Evolutionary conservation across 2,888 invertebrate genomes (phyloP).

Genomic region (Phaedon cochleariae): DNA sequence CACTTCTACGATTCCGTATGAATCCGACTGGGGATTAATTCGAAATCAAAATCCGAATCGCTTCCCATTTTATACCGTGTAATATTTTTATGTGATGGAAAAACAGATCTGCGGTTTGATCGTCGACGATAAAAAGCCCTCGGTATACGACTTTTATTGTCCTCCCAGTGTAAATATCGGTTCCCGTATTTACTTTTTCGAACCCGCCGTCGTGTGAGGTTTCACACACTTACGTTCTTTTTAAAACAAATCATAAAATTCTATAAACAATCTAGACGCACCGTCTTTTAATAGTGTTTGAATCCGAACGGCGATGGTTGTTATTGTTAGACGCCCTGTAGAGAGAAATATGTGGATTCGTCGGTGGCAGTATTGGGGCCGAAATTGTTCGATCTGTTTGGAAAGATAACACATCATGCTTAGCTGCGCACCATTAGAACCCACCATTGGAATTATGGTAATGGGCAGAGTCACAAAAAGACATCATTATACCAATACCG

Average conservation of each 20-base stretch:
- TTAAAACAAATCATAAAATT: constrained; percentile 62
- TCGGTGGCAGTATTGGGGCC: background rate
- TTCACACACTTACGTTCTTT: constrained; percentile 60
- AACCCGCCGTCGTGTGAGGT: constrained; percentile 60
- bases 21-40: no score
- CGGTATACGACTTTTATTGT: constrained; percentile 53
- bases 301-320: constrained; percentile 44
- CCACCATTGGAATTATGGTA: background rate
- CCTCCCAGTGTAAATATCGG: constrained; percentile 54
- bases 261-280: constrained; percentile 56
- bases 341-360: constrained; percentile 27
- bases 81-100: constrained; percentile 7
- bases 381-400: background rate
- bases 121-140: constrained; percentile 44
- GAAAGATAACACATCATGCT: background rate
- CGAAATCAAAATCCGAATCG: no score
- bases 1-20: no score
- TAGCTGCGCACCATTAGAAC: background rate
- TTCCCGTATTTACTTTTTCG: constrained; percentile 53
- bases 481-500: background rate
- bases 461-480: background rate
- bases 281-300: constrained; percentile 51
- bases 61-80: background rate
- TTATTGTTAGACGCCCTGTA: constrained; percentile 42
- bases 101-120: constrained; percentile 39